Conservation (phyloP, 2,113 vertebrate genomes). For the Trachemys scripta region DNA sequence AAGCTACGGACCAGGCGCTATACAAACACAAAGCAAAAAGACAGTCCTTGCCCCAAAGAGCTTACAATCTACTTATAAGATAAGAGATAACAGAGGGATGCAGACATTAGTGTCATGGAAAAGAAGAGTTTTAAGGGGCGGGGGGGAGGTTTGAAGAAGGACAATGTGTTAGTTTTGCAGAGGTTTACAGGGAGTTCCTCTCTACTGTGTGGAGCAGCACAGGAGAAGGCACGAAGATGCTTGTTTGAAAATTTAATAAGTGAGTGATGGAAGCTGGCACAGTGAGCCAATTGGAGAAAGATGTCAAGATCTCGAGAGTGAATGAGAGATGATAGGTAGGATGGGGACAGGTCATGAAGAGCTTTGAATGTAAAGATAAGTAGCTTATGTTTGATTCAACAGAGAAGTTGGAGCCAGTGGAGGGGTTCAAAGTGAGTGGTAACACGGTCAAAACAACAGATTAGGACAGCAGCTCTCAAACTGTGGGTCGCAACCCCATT, state of each 20-base stretch:
- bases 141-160: neutral
- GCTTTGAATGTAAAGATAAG: neutral
- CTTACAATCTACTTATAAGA: neutral
- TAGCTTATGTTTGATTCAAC: neutral
- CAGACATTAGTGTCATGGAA: neutral
- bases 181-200: neutral
- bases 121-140: neutral
- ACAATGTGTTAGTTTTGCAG: neutral
- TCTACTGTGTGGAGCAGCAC: neutral
- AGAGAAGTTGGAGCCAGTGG: neutral
- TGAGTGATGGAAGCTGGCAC: neutral
- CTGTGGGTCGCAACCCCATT: too few species aligned
- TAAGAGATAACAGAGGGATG: neutral
- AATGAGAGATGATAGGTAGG: neutral
- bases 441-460: neutral
- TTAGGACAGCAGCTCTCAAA: neutral
- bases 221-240: accelerated
- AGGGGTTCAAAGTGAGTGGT: neutral
- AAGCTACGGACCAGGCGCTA: neutral
- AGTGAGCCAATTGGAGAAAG: neutral
- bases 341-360: accelerated
- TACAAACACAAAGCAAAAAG: neutral
- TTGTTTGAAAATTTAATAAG: neutral
- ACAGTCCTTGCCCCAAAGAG: neutral
- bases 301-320: accelerated